phyloP scores from a whole-genome alignment of 2,888 invertebrate species.

The Rhyacophila evoluta region DNA sequence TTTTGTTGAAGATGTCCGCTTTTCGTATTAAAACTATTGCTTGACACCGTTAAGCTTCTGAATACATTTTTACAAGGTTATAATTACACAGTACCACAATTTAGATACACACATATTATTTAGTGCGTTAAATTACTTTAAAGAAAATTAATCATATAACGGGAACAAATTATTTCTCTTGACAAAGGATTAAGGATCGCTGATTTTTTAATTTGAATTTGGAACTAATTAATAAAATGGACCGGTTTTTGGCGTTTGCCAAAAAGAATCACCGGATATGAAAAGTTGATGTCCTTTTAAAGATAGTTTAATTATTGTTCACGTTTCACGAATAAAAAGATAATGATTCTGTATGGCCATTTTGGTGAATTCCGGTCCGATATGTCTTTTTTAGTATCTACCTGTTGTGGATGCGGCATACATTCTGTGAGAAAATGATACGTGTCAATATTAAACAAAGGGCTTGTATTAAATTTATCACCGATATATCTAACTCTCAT shows the following conservation, averaged over 20 bases:
- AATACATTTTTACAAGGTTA: too few relatives aligned
- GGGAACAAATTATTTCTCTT: too few relatives aligned
- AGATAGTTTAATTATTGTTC: background rate
- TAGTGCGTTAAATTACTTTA: too few relatives aligned
- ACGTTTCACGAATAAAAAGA: background rate
- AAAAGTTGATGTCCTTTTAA: background rate
- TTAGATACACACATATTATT: too few relatives aligned
- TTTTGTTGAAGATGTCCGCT: conserved; percentile 2
- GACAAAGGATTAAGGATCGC: too few relatives aligned
- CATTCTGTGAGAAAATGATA: background rate
- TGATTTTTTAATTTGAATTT: too few relatives aligned
- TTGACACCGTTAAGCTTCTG: too few relatives aligned
- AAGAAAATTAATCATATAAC: too few relatives aligned
- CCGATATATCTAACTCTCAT: too few relatives aligned
- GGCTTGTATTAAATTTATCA: too few relatives aligned
- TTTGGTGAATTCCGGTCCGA: background rate
- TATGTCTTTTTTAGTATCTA: background rate
- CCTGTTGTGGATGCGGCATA: background rate
- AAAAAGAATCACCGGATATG: background rate
- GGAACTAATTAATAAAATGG: background rate
- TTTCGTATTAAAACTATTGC: background rate
- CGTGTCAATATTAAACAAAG: too few relatives aligned
- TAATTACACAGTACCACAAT: too few relatives aligned
- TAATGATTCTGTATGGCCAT: background rate
- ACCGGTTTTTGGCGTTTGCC: background rate